Evolutionary conservation across 2,888 invertebrate species (phyloP), one percentile per base, ranked within the genome.

Genomic region (Tipula unca): DNA sequence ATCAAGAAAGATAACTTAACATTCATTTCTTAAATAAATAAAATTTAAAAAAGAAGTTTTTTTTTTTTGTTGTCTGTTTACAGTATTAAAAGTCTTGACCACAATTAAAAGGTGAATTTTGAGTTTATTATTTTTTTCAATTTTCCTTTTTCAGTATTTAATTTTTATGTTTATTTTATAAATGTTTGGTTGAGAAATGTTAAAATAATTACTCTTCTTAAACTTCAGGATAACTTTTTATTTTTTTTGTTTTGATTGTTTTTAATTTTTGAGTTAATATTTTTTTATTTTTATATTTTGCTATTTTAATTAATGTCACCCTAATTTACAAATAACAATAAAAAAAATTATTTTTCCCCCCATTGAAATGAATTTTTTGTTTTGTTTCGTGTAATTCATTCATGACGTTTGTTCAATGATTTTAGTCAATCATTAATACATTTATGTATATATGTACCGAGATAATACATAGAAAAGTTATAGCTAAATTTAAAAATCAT

Each of bases 271-370:
- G 20, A 69, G 69, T 69, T 69, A 69, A 69, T 69, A 69, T 48
- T 32, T 32, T 32, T 32, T 32, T 5, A 10, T 5, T 48, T n/a
- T 48, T 48, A 48, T 48, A 48, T 25, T 69, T 69, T 69, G 69
- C 69, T 69, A 69, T 69, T 69, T 69, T 69, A 69, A 69, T 69
- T 69, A 69, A 69, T 69, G 69, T 69, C 69, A 69, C 69, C 69
- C 69, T 69, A 69, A 69, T 69, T 69, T 69, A 69, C 69, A 69
- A 69, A 69, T 69, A 69, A 48, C 48, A 48, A 48, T 48, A 17
- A 48, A 48, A 5, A 48, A 48, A 48, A 48, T 17, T 36, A n/a
- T 42, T 48, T 20, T 25, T 3, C 69, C 25, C 20, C 25, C 69
- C 25, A 6, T 69, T 10, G 20, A 25, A 69, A 69, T 25, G 69